These are phyloP conservation scores for Euglossa dilemma DNA, from an alignment of 1,140 invertebrate genomes.

Conservation along the genomic window DNA sequence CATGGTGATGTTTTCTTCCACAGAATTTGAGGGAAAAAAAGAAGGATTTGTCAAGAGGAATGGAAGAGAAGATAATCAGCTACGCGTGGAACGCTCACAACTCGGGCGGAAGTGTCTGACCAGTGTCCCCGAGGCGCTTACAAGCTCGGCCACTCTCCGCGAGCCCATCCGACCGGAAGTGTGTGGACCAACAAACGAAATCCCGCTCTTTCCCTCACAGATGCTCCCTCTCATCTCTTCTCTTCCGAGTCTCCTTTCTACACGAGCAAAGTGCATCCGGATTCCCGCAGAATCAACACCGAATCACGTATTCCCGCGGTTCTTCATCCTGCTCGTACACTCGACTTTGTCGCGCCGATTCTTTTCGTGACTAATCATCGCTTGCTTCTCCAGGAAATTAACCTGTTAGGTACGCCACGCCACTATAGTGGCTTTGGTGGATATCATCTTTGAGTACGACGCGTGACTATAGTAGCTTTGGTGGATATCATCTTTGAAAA, in stretches of 20 bases:
- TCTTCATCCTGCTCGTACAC: not conserved
- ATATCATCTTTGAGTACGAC: too few relatives aligned
- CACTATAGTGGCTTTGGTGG: too few relatives aligned
- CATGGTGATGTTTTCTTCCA: too few relatives aligned
- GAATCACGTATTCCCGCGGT: not conserved
- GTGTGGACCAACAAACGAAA: conserved; percentile 1
- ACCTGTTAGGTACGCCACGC: too few relatives aligned
- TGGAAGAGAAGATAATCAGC: not conserved
- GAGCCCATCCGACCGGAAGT: not conserved
- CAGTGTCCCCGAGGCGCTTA: not conserved
- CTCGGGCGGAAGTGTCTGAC: not conserved
- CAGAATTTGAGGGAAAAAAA: too few relatives aligned
- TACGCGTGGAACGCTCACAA: not conserved
- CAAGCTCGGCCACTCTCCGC: not conserved
- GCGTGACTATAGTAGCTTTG: too few relatives aligned
- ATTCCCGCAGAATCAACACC: conserved; percentile 1
- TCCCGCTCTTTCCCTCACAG: not conserved
- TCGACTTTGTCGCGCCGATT: not conserved
- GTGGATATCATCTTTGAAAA: too few relatives aligned
- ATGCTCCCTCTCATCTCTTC: not conserved
- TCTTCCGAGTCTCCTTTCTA: conserved; percentile 23
- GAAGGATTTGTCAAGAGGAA: too few relatives aligned
- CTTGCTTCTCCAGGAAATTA: not conserved
- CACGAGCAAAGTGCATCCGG: conserved; percentile 1
- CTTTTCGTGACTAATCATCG: not conserved